Percentiles rank a stretch among this genome's conserved stretches.
Conservation (phyloP, 2,888 invertebrate genomes). For the Tetragnatha montana region DNA sequence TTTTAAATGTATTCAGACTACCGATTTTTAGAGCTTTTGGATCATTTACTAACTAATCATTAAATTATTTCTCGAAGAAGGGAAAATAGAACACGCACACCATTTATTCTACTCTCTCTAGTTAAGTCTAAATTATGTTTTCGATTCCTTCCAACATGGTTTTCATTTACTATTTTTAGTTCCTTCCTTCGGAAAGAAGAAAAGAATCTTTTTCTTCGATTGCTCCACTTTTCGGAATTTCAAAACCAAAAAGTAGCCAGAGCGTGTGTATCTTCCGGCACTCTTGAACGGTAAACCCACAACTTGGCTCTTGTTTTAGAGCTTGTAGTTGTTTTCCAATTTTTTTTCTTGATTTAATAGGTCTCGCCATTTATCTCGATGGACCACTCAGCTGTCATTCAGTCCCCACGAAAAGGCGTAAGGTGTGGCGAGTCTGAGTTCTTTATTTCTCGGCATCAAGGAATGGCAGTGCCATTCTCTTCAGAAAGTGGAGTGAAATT, state of each 20-base stretch:
- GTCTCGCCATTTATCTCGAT: background rate
- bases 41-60: background rate
- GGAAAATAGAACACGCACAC: background rate
- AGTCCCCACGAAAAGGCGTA: background rate
- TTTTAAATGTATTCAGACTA: background rate
- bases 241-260: background rate
- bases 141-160: background rate
- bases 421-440: background rate
- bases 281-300: background rate
- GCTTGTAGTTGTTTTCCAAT: background rate
- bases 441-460: background rate
- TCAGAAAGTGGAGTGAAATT: no score
- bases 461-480: background rate
- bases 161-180: background rate
- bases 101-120: background rate
- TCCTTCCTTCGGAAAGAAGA: conserved; percentile 1
- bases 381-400: background rate
- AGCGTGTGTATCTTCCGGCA: background rate
- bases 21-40: background rate
- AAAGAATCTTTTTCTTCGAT: background rate
- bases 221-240: conserved; percentile 15
- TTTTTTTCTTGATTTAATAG: conserved; percentile 1
- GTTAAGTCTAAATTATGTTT: background rate
- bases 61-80: background rate
- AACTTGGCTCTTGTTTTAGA: background rate